Conservation (phyloP, 2,888 invertebrate genomes). For the Noctua janthina region DNA sequence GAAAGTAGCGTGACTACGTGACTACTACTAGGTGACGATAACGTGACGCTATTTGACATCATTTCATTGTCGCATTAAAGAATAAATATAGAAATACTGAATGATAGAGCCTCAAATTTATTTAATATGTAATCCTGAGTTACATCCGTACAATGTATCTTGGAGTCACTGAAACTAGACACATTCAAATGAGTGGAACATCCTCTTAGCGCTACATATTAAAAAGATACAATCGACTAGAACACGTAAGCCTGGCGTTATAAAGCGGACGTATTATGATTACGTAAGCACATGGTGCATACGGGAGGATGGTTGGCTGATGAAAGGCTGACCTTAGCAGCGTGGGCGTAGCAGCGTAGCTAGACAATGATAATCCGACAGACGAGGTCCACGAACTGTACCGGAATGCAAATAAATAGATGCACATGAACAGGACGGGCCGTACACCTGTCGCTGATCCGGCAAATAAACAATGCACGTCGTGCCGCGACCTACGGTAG, state of each 20-base stretch:
- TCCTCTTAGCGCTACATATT: conserved; percentile 60
- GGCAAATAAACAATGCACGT: conserved; percentile 86
- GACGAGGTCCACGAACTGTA: conserved; percentile 86
- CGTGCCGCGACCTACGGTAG: conserved; percentile 78
- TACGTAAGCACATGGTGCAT: conserved; percentile 74
- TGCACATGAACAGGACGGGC: conserved; percentile 86
- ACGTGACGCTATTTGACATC: conserved; percentile 60
- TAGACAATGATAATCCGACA: conserved; percentile 83
- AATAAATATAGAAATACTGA: conserved; percentile 12
- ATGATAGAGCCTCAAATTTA: conserved; percentile 4
- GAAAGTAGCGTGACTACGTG: conserved; percentile 73
- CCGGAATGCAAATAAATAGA: conserved; percentile 89
- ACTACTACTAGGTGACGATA: conserved; percentile 54
- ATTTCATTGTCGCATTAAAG: conserved; percentile 11
- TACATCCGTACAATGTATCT: conserved; percentile 37
- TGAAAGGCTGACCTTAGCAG: conserved; percentile 80
- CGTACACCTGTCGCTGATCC: conserved; percentile 86
- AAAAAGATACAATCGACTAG: conserved; percentile 72
- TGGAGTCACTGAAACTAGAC: conserved; percentile 39
- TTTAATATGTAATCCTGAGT: conserved; percentile 39
- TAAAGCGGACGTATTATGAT: conserved; percentile 70
- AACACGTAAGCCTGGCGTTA: conserved; percentile 64
- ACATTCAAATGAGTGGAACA: conserved; percentile 53
- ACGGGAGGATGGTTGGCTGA: conserved; percentile 70
- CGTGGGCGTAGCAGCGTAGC: conserved; percentile 74